Evolutionary conservation across 2,113 vertebrate genomes (phyloP).

Genomic region (Marmota monax): DNA sequence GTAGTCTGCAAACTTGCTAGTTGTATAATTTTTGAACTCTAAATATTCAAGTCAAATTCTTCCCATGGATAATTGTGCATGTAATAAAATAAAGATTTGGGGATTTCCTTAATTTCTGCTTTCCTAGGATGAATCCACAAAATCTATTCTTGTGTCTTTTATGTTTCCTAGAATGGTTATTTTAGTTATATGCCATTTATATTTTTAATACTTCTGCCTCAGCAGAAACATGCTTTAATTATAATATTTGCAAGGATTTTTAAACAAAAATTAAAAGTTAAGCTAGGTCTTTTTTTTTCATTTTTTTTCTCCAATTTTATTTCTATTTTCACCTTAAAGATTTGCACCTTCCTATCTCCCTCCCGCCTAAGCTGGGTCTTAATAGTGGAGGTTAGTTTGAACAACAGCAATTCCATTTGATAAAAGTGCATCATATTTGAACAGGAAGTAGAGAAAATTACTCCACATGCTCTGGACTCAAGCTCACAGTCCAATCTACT

Average conservation of each 20-base stretch:
- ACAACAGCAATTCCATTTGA: not conserved
- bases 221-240: constrained; percentile 1
- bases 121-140: not conserved
- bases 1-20: not conserved
- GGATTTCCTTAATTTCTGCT: not conserved
- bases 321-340: no score
- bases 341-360: no score
- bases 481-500: not conserved
- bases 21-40: not conserved
- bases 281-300: not conserved
- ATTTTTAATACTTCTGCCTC: not conserved
- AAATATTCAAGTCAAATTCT: not conserved
- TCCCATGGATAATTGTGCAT: not conserved
- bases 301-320: no score
- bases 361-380: not conserved
- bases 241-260: constrained; percentile 21
- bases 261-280: not conserved
- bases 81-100: not conserved
- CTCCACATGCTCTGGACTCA: not conserved
- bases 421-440: not conserved
- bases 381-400: not conserved
- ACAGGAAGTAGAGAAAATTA: constrained; percentile 72
- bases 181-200: not conserved
- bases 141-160: not conserved
- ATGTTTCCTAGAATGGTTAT: not conserved